A percentile compares a stretch with the other conserved stretches of the same genome.
phyloP scores from a whole-genome alignment of 2,797 vertebrate species.

The Falco biarmicus region DNA sequence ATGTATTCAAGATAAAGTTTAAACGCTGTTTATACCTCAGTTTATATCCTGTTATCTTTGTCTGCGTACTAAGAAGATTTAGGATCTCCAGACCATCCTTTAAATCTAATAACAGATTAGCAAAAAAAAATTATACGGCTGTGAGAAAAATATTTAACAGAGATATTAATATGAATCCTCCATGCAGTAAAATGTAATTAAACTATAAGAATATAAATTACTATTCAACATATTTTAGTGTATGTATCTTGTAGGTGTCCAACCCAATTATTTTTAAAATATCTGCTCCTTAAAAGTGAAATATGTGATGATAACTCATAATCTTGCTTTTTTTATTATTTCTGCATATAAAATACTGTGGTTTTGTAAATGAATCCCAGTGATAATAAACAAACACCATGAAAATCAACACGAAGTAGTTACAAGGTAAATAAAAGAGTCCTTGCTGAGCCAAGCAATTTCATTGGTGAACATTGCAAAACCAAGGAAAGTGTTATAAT shows the following conservation, averaged over 20 bases:
- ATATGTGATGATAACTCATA: background rate
- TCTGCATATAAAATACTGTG: background rate
- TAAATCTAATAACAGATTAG: constrained; percentile 7
- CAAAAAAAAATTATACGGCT: background rate
- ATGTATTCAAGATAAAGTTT: background rate
- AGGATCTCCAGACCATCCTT: background rate
- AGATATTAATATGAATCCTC: background rate
- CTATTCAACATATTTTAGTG: background rate
- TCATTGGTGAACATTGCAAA: background rate
- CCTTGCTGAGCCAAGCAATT: background rate
- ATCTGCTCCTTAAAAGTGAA: background rate
- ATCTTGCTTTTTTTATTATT: background rate
- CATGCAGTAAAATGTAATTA: background rate
- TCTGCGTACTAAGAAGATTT: constrained; percentile 1
- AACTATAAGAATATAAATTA: background rate
- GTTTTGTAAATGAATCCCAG: background rate
- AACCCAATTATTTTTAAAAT: background rate
- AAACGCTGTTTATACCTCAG: background rate
- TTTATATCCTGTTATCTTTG: constrained; percentile 49
- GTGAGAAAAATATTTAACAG: background rate
- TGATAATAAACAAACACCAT: background rate
- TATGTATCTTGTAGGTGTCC: background rate
- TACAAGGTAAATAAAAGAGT: background rate
- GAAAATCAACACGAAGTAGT: background rate
- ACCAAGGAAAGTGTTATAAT: background rate